phyloP scores from a whole-genome alignment of 2,888 invertebrate species.

The Piscicola geometra region DNA sequence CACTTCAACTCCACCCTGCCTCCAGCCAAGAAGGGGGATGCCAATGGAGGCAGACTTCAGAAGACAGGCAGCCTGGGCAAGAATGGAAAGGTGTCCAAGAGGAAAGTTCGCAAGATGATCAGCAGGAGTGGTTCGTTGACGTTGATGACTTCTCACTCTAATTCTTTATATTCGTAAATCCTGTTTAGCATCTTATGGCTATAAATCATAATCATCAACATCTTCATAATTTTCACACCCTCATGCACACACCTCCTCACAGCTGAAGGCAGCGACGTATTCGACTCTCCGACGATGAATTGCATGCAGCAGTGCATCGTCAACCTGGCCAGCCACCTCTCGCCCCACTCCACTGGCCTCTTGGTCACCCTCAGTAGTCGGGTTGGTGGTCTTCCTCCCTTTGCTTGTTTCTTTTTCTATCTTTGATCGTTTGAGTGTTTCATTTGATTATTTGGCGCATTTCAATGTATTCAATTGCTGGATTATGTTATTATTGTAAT shows the following conservation, averaged over 20 bases:
- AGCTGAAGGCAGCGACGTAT: not conserved
- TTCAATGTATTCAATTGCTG: no score
- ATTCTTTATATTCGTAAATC: no score
- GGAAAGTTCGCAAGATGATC: constrained; percentile 77
- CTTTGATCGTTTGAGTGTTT: no score
- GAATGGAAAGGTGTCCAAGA: constrained; percentile 59
- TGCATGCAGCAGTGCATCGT: not conserved
- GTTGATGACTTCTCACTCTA: not conserved
- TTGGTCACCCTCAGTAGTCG: not conserved
- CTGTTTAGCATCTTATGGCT: no score
- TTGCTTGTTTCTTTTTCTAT: no score
- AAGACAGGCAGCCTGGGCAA: constrained; percentile 59
- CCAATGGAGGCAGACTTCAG: constrained; percentile 78
- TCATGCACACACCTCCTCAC: not conserved
- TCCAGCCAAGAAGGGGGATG: constrained; percentile 65
- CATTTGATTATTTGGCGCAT: no score
- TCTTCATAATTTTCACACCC: not conserved
- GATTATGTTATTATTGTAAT: no score
- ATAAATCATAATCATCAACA: no score
- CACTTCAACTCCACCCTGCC: constrained; percentile 65
- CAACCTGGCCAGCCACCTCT: not conserved
- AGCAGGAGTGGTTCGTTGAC: constrained; percentile 79
- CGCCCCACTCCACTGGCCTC: not conserved
- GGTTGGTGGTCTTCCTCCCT: no score
- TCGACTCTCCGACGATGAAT: constrained; percentile 9